Base-by-base conservation (phyloP, 1,140 invertebrate species). In the Aphaenogaster ashmeadi region DNA sequence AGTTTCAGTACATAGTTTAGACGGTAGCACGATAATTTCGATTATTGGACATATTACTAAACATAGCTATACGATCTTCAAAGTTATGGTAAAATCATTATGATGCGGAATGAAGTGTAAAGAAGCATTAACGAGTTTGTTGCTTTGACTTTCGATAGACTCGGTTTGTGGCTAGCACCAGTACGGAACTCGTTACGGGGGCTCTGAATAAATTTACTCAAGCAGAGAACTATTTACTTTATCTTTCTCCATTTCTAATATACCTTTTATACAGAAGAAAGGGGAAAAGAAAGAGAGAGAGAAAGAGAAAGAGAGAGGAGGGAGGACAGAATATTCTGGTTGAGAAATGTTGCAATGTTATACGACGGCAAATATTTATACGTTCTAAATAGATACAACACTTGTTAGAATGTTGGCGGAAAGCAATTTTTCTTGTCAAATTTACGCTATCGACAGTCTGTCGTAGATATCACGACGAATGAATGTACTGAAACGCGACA, bases 151-250 rank as follows among this genome's bases (percentile, higher is more conserved):
- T 27, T 74, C 41, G 69, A 72, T 69, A 21, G 67, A 83, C 52
- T 50, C 54, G 18, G 52, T 62, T 84, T 84, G 54, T 38, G 54
- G 69, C 41, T 75, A 64, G 41, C 33, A 62, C 7, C 54, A 75
- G 54, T 33, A 44, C 56, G 44, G 41, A 84, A 84, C 54, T 75
- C 80, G 69, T 75, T 84, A 84, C 54, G 69, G 71, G 7, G 36
- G n/a, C 80, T 84, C 80, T 75, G 80, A 84, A 84, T 75, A 84
- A 84, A 84, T 84, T 84, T 84, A 62, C 80, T 58, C 80, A 50
- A 60, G 41, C 44, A 44, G 8, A 74, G 69, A 83, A 83, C 67
- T 84, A 84, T 84, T 84, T 84, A 84, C 80, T 75, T 84, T 44
- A 84, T 60, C 69, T 84, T 75, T 75, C 54, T 74, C 54, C 67